Evolutionary conservation across 2,888 invertebrate species (phyloP).

Genomic region (Amphipoea lucens): DNA sequence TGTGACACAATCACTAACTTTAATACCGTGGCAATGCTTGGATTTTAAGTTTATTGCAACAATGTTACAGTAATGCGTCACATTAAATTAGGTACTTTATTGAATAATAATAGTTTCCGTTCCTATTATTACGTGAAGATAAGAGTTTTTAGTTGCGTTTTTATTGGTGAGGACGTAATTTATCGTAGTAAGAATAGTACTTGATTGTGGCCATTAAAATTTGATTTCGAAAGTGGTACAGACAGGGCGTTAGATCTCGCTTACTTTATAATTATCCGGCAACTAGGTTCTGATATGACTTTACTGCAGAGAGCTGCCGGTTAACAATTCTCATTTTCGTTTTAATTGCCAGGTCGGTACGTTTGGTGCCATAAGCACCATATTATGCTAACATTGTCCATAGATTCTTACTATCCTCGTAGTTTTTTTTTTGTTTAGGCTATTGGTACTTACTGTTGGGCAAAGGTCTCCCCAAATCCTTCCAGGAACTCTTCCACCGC

Average conservation of each 20-base stretch:
- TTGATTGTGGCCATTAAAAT: not conserved
- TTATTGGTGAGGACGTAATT: conserved; percentile 2
- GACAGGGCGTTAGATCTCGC: not conserved
- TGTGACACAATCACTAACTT: conserved; percentile 25
- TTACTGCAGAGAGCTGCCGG: no score
- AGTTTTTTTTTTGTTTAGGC: not conserved
- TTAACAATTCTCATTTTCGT: no score
- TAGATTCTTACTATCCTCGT: not conserved
- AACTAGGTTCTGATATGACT: not conserved
- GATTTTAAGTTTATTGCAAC: not conserved
- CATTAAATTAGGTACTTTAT: conserved; percentile 1
- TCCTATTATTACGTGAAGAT: conserved; percentile 5
- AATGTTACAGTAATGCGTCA: conserved; percentile 2
- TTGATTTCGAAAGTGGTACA: not conserved
- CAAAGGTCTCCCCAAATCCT: not conserved
- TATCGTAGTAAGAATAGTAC: not conserved
- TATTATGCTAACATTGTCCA: not conserved
- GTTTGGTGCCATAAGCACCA: no score
- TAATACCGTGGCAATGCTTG: not conserved
- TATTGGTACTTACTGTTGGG: not conserved
- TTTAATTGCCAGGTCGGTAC: not conserved
- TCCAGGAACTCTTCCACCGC: no score
- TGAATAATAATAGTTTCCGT: not conserved
- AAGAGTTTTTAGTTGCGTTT: conserved; percentile 8
- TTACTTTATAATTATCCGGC: not conserved